These are phyloP conservation scores for Morpho achilles DNA, from an alignment of 2,888 invertebrate species.

Conservation along the genomic window DNA sequence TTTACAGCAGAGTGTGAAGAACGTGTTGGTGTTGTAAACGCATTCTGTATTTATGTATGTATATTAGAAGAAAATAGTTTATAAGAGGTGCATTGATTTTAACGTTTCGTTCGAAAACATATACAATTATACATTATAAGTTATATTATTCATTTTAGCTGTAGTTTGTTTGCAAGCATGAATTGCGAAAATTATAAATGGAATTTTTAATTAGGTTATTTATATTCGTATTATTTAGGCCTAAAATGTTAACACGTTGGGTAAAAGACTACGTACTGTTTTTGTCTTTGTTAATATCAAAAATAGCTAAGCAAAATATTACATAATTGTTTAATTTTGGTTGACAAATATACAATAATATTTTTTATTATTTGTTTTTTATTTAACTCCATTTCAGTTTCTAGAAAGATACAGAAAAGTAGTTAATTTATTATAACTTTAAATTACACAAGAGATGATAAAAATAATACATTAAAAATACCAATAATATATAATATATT, in stretches of 20 bases:
- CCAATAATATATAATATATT: too few relatives aligned
- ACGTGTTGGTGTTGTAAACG: slow-evolving; percentile 35
- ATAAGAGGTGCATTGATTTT: slow-evolving; percentile 63
- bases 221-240: slow-evolving; percentile 49
- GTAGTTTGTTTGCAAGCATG: slow-evolving; percentile 35
- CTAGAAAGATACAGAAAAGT: too few relatives aligned
- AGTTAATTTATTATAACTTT: too few relatives aligned
- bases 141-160: slow-evolving; percentile 36
- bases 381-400: neutral
- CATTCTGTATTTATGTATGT: slow-evolving; percentile 58
- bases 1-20: slow-evolving; percentile 29
- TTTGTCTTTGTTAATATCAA: slow-evolving; percentile 55
- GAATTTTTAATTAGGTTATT: slow-evolving; percentile 32
- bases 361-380: slow-evolving; percentile 46
- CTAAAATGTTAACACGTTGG: slow-evolving; percentile 56
- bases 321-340: slow-evolving; percentile 72
- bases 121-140: slow-evolving; percentile 36
- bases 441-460: neutral
- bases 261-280: slow-evolving; percentile 39
- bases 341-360: slow-evolving; percentile 77
- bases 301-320: slow-evolving; percentile 64
- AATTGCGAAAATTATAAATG: slow-evolving; percentile 25
- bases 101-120: slow-evolving; percentile 47
- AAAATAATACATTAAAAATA: neutral
- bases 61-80: slow-evolving; percentile 57